Base-by-base conservation (phyloP, 2,113 vertebrate species). In the Herpailurus yagouaroundi region DNA sequence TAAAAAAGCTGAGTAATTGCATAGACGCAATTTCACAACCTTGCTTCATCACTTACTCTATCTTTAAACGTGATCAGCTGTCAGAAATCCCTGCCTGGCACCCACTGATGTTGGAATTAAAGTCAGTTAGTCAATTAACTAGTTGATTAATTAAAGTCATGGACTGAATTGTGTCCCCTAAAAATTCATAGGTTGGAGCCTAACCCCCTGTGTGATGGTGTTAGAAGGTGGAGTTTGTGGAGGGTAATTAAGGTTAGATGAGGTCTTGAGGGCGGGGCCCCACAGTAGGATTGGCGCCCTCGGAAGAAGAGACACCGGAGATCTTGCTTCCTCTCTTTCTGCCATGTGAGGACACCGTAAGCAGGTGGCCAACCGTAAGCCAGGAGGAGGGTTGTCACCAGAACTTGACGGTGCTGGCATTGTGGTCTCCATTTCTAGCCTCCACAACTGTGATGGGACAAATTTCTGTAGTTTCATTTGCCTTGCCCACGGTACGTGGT, bases 181-280 rank as follows among this genome's bases (percentile, higher is more conserved):
- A 38, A 76, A 15, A 36, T 19, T 63, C 11, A 1, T 2, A 57
- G 0, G 0, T 55, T 15, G 41, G 36, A 73, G 12, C 4, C 7
- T 64, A 45, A 7, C 3, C 0, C 9, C 21, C 12, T 7, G 0
- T 60, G 25, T 27, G n/a, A 31, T 60, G 8, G 15, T n/a, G 18
- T 33, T n/a, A 50, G n/a, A 38, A 48, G 27, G 36, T 12, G 13
- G 64, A 27, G 18, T 7, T 4, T 66, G n/a, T 57, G 14, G 55
- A 29, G 38, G 79, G 48, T 73, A 8, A 74, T 48, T 36, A 38
- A 21, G 10, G 4, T 19, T 74, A 11, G 0, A 12, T 23, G 4
- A 38, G 25, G 7, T 50, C 45, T 36, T 1, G 5, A 52, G 5
- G 1, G 7, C 13, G 33, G n/a, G 38, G 7, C 1, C 23, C 7